Conservation (phyloP, 2,797 vertebrate genomes). For the Eidolon dupreanum region DNA sequence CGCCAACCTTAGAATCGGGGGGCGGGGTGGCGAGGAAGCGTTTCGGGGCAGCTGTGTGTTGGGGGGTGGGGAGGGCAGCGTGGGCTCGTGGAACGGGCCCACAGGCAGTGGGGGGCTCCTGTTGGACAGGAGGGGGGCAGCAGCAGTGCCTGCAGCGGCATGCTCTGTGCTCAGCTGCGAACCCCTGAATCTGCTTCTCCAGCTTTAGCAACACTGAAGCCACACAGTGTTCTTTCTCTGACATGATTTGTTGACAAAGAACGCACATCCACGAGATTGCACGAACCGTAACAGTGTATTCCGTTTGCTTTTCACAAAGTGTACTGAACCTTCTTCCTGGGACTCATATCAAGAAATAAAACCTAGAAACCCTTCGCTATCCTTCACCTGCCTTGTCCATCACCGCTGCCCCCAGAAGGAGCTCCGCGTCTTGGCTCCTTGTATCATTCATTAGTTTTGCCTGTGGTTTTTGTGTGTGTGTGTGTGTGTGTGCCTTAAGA, state of each 20-base stretch:
- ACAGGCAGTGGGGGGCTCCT: not conserved
- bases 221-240: not conserved
- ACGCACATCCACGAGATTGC: too few relatives aligned
- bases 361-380: not conserved
- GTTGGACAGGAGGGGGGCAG: too few relatives aligned
- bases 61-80: accelerated
- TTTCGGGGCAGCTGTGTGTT: not conserved
- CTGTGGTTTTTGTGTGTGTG: too few relatives aligned
- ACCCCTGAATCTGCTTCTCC: not conserved
- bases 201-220: not conserved
- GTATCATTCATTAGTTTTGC: accelerated
- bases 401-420: not conserved
- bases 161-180: too few relatives aligned
- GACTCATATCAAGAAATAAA: not conserved
- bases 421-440: not conserved
- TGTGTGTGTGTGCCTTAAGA: not conserved
- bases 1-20: not conserved
- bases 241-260: not conserved
- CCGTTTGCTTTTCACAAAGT: not conserved
- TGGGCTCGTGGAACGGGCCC: not conserved
- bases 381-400: not conserved
- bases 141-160: accelerated
- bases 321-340: not conserved
- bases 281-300: not conserved
- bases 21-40: not conserved